Evolutionary conservation across 2,888 invertebrate genomes (phyloP).

Genomic region (Myopa testacea): DNA sequence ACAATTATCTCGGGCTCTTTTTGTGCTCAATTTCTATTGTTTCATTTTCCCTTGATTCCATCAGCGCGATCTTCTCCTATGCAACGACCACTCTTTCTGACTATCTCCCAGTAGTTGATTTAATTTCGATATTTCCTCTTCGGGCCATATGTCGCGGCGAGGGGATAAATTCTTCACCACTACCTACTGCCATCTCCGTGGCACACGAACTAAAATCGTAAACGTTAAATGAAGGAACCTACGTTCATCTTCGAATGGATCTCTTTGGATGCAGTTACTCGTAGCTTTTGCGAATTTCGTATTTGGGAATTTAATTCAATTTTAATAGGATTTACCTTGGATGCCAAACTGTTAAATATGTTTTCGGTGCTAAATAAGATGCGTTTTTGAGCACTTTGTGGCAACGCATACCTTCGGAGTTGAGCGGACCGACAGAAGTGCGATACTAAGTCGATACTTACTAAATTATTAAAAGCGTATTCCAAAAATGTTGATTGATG

Average conservation of each 20-base stretch:
- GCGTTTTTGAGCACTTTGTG: not conserved
- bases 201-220: conserved; percentile 20
- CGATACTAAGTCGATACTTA: not conserved
- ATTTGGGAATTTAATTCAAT: conserved; percentile 20
- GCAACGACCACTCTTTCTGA: no score
- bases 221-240: not conserved
- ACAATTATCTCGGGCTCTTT: conserved; percentile 16
- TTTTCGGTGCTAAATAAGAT: not conserved
- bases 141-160: conserved; percentile 8
- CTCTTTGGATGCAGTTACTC: not conserved
- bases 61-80: not conserved
- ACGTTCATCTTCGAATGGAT: not conserved
- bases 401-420: no score
- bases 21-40: conserved; percentile 19
- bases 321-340: conserved; percentile 28
- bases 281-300: not conserved
- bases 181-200: not conserved
- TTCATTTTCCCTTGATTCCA: not conserved
- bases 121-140: conserved; percentile 14
- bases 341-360: not conserved
- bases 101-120: not conserved
- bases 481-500: conserved; percentile 27
- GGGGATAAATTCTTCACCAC: not conserved
- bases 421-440: no score
- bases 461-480: not conserved